Conservation (phyloP, 2,888 invertebrate species). For the Heliconius charithonia region DNA sequence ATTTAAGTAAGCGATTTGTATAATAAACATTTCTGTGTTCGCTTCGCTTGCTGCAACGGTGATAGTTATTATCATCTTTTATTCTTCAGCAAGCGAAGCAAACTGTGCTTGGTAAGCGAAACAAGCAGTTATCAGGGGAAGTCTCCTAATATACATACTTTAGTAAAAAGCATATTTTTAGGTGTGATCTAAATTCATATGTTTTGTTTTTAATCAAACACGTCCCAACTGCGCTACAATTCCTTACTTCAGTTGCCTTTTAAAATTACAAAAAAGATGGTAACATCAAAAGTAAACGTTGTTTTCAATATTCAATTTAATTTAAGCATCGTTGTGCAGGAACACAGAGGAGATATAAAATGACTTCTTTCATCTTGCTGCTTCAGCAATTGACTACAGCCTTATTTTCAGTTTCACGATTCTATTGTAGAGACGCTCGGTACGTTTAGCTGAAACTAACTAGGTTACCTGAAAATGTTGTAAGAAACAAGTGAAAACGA, state of each 20-base stretch:
- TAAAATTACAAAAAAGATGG: not conserved
- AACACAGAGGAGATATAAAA: constrained; percentile 6
- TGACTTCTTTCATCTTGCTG: constrained; percentile 11
- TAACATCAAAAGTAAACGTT: constrained; percentile 11
- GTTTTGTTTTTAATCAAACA: not conserved
- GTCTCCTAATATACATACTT: no score
- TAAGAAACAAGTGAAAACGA: not conserved
- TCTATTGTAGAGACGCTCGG: constrained; percentile 4
- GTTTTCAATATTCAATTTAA: constrained; percentile 12
- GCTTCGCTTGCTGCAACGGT: no score
- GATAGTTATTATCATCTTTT: no score
- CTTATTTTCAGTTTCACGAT: constrained; percentile 6
- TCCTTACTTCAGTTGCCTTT: not conserved
- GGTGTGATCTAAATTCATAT: no score
- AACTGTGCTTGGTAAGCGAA: no score
- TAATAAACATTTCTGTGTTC: no score
- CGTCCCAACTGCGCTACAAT: not conserved
- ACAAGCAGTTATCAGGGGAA: no score
- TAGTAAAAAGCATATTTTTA: no score
- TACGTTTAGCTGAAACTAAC: not conserved
- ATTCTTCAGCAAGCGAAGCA: no score
- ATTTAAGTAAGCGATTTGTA: no score
- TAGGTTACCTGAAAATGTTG: not conserved
- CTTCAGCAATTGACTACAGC: constrained; percentile 1
- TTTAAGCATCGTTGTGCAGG: constrained; percentile 13